Conservation (phyloP, 2,113 vertebrate species). For the Trematomus loennbergii region DNA sequence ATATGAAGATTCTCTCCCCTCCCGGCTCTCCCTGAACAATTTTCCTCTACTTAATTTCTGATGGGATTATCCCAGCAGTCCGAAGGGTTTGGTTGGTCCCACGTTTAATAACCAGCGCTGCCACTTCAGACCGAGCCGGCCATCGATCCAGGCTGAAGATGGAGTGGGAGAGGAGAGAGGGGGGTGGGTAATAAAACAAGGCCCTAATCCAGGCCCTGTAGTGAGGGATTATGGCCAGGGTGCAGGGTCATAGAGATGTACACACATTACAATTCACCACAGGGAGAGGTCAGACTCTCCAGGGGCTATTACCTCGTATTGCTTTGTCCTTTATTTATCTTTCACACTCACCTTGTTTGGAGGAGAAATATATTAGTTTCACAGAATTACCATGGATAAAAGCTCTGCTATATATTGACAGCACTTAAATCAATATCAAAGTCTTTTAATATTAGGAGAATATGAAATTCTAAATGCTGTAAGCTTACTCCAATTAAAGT, state of each 20-base stretch:
- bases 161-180: constrained; percentile 32
- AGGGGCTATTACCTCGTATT: constrained; percentile 60
- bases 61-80: constrained; percentile 77
- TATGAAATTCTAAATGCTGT: background rate
- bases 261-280: constrained; percentile 56
- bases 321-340: constrained; percentile 69
- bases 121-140: constrained; percentile 74
- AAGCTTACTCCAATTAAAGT: background rate
- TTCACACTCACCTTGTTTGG: constrained; percentile 59
- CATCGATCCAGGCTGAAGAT: constrained; percentile 80
- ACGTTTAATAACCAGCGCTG: constrained; percentile 81
- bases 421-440: constrained; percentile 39
- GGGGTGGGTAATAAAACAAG: constrained; percentile 74
- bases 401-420: constrained; percentile 13
- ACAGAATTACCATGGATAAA: constrained; percentile 30
- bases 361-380: constrained; percentile 50
- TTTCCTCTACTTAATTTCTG: constrained; percentile 76
- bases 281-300: constrained; percentile 56
- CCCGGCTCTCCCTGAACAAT: constrained; percentile 57
- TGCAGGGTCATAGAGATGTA: constrained; percentile 59
- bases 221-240: constrained; percentile 77
- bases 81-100: constrained; percentile 74
- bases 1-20: constrained; percentile 40
- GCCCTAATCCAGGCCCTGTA: constrained; percentile 78
- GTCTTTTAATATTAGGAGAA: constrained; percentile 39